Conservation (phyloP, 2,888 invertebrate species). For the Serrognathus titanus region DNA sequence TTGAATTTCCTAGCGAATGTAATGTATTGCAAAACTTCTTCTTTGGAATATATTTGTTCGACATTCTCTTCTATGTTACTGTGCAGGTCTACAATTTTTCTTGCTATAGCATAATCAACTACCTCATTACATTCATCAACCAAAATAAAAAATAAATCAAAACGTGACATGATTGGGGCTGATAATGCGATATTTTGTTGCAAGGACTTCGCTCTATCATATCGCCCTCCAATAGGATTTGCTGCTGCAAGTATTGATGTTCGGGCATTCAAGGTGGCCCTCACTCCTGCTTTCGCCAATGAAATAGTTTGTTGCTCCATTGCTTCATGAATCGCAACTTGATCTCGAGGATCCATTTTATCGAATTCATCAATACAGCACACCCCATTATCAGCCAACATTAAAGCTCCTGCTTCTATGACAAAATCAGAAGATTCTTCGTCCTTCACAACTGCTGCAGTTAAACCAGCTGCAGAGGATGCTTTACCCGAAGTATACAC, state of each 20-base stretch:
- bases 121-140: conserved; percentile 96
- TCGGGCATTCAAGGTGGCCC: conserved; percentile 95
- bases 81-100: conserved; percentile 93
- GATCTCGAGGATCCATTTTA: conserved; percentile 97
- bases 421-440: conserved; percentile 99
- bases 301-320: conserved; percentile 99
- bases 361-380: conserved; percentile 99
- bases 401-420: conserved; percentile 96
- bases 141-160: conserved; percentile 97
- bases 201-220: conserved; percentile 89
- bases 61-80: conserved; percentile 77
- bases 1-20: conserved; percentile 95
- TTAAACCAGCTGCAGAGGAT: conserved; percentile 95
- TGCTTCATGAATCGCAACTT: conserved; percentile 99
- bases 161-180: conserved; percentile 98
- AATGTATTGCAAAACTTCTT: conserved; percentile 93
- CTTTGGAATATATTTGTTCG: conserved; percentile 78
- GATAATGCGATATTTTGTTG: conserved; percentile 92
- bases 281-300: conserved; percentile 94
- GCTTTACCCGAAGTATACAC: conserved; percentile 99
- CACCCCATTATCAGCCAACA: conserved; percentile 98
- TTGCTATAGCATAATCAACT: conserved; percentile 94
- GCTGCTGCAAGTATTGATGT: conserved; percentile 98
- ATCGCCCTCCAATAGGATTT: conserved; percentile 96
- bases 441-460: conserved; percentile 96